Conservation (phyloP, 2,797 vertebrate species). For the Spinus pinus region DNA sequence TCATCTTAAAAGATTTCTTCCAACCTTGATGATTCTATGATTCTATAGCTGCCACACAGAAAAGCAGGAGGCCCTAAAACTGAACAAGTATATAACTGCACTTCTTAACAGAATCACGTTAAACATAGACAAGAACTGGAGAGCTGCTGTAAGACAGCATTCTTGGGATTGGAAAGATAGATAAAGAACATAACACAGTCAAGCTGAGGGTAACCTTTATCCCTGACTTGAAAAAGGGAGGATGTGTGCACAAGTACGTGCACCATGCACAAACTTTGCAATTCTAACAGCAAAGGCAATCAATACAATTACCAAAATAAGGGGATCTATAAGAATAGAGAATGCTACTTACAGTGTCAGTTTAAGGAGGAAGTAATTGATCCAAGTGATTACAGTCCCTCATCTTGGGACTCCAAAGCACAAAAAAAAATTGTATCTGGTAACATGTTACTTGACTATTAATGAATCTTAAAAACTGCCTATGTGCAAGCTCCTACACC, state of each 20-base stretch:
- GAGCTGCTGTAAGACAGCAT: background rate
- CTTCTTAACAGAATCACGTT: background rate
- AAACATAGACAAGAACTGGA: background rate
- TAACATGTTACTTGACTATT: background rate
- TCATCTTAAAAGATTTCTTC: background rate
- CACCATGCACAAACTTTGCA: background rate
- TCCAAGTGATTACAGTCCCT: background rate
- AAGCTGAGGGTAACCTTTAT: background rate
- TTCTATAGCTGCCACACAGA: background rate
- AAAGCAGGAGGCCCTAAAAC: background rate
- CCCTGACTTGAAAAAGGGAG: background rate
- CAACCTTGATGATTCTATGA: background rate
- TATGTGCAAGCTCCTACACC: background rate
- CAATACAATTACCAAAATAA: background rate
- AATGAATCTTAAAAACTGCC: background rate
- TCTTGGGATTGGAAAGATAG: background rate
- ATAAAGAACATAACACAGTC: background rate
- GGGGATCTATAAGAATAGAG: background rate
- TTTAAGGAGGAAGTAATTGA: background rate
- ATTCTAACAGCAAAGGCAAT: background rate
- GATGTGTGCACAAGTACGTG: fast-evolving
- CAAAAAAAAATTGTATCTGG: background rate
- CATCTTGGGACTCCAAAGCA: background rate
- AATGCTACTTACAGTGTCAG: background rate
- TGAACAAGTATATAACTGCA: background rate